Conservation (phyloP, 1,140 invertebrate genomes). For the Wiebesia pumilae region DNA sequence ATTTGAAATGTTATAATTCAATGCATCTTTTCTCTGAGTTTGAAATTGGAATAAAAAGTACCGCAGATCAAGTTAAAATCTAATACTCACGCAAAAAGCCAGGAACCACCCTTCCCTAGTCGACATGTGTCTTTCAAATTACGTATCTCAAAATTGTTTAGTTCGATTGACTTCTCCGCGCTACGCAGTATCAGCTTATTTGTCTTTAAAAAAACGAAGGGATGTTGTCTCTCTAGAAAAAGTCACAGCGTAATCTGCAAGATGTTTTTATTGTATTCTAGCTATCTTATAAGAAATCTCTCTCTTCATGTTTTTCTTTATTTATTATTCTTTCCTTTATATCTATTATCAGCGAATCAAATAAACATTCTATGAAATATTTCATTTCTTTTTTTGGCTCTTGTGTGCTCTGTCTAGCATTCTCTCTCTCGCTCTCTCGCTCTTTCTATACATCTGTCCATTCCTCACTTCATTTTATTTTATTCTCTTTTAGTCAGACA, state of each 20-base stretch:
- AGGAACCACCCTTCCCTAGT: constrained; percentile 26
- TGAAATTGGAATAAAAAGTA: constrained; percentile 62
- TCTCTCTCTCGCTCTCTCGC: not conserved
- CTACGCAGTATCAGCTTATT: constrained; percentile 57
- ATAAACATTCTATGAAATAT: not conserved
- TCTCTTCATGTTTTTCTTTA: not conserved
- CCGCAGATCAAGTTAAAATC: constrained; percentile 71
- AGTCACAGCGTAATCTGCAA: constrained; percentile 55
- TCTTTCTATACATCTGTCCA: not conserved
- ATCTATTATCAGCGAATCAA: constrained; percentile 46
- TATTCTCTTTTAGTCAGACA: not conserved
- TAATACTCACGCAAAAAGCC: constrained; percentile 65
- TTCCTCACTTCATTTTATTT: not conserved
- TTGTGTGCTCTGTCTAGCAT: not conserved
- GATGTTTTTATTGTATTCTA: constrained; percentile 55
- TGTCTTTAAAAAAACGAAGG: constrained; percentile 58
- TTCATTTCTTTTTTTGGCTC: too few relatives aligned
- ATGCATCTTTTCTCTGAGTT: constrained; percentile 51
- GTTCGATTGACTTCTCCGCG: constrained; percentile 28
- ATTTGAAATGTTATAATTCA: not conserved
- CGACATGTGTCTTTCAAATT: constrained; percentile 60
- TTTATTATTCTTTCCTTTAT: not conserved
- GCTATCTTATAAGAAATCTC: constrained; percentile 51
- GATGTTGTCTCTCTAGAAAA: constrained; percentile 37
- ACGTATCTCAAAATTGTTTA: constrained; percentile 67